Conservation (phyloP, 2,113 vertebrate species). For the Pollimyrus isidori region DNA sequence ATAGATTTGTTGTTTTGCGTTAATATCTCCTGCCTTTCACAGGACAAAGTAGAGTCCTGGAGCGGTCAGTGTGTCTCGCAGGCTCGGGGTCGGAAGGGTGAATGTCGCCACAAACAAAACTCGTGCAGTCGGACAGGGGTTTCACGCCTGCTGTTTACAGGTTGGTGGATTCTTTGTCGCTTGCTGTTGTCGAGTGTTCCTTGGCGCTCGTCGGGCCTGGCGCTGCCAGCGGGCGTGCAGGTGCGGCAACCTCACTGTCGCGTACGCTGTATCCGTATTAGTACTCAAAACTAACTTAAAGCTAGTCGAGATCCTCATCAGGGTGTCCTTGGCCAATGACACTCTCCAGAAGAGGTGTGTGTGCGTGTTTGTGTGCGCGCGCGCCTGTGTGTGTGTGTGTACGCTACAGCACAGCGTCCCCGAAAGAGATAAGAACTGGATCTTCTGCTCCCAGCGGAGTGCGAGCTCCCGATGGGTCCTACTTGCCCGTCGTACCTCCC, state of each 20-base stretch:
- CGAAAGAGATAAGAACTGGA: not conserved
- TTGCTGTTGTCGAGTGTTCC: not conserved
- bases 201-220: not conserved
- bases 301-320: not conserved
- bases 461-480: not conserved
- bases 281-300: not conserved
- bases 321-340: not conserved
- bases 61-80: not conserved
- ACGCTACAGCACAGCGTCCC: not conserved
- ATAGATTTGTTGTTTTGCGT: constrained; percentile 5
- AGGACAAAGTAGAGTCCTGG: not conserved
- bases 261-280: not conserved
- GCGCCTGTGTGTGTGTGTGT: not conserved
- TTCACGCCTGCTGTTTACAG: not conserved
- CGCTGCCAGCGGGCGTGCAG: not conserved
- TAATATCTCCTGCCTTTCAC: constrained; percentile 15
- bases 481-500: not conserved
- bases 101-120: not conserved
- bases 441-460: not conserved
- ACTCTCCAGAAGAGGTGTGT: not conserved
- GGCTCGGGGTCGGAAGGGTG: not conserved
- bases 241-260: not conserved
- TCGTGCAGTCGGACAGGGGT: not conserved
- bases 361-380: not conserved
- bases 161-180: not conserved